Base-by-base conservation (phyloP, 2,113 vertebrate genomes). In the Anoura caudifer region DNA sequence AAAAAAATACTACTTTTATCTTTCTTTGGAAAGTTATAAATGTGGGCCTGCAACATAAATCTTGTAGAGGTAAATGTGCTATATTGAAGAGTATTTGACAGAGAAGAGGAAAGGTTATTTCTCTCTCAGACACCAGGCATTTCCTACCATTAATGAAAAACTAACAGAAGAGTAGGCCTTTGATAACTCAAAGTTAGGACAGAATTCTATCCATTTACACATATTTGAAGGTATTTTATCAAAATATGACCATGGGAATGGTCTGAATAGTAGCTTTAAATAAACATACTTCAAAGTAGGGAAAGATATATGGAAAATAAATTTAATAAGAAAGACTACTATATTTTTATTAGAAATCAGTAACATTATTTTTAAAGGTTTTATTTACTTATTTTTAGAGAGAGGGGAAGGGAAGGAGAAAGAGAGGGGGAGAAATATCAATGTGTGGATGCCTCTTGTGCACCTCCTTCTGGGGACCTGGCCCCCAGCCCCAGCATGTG, bases 11-110 rank as follows among this genome's bases (percentile, higher is more conserved):
- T 45, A 41, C 17, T 75, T 95, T 83, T 70, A 76, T 82, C 43
- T 70, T 76, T 63, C 45, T 86, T 89, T 75, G 26, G 50, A 91
- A 47, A 93, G n/a, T 92, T 97, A 67, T 73, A 75, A 88, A 94
- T 76, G 13, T 38, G 7, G 3, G 5, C 4, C 31, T 89, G 52
- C 80, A 36, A 82, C 61, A 22, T 69, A 38, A 82, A 76, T 95
- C 80, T 88, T 80, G 11, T 15, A 54, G 61, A 36, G 13, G 31
- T n/a, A 87, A 31, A 2, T 81, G 9, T 59, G 24, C 65, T 89
- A 12, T 63, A n/a, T 70, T 87, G 31, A 87, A 82, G 10, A 84
- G 11, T 83, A 87, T 94, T 93, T 87, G 69, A 80, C 38, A 95
- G 79, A 80, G 50, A 72, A 84, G 22, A 87, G 43, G 26, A 76